Evolutionary conservation across 2,888 invertebrate species (phyloP).

Genomic region (Meghimatium bilineatum): DNA sequence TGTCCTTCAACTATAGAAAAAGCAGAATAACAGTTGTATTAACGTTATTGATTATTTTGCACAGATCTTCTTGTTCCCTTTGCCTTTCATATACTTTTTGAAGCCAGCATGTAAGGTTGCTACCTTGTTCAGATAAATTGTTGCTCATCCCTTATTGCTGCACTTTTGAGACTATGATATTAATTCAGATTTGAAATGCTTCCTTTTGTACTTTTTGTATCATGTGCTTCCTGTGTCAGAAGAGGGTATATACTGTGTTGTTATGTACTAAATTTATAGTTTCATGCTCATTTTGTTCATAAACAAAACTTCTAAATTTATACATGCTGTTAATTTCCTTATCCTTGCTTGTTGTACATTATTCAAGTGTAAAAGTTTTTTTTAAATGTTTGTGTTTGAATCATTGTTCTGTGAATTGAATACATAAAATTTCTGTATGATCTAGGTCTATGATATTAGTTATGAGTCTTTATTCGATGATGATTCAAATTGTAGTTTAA

Average conservation of each 20-base stretch:
- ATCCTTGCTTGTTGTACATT: background rate
- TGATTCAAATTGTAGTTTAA: too few relatives aligned
- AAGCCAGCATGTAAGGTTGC: background rate
- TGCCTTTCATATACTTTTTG: background rate
- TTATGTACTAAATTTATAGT: background rate
- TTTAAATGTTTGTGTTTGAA: too few relatives aligned
- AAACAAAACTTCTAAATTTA: background rate
- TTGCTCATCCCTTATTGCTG: background rate
- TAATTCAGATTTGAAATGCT: background rate
- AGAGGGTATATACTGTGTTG: slow-evolving; percentile 7
- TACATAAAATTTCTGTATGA: too few relatives aligned
- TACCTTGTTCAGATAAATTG: background rate
- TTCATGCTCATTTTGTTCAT: background rate
- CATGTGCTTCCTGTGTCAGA: background rate
- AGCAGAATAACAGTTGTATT: too few relatives aligned
- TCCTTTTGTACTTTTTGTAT: background rate
- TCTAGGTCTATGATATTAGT: too few relatives aligned
- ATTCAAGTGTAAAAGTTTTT: background rate
- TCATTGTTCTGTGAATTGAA: too few relatives aligned
- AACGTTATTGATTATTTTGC: too few relatives aligned
- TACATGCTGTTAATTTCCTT: background rate
- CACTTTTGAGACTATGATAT: background rate
- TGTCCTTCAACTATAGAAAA: too few relatives aligned
- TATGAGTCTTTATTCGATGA: too few relatives aligned
- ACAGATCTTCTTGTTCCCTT: background rate